phyloP scores from a whole-genome alignment of 2,113 vertebrate species.

The Xyliphius kryptos region DNA sequence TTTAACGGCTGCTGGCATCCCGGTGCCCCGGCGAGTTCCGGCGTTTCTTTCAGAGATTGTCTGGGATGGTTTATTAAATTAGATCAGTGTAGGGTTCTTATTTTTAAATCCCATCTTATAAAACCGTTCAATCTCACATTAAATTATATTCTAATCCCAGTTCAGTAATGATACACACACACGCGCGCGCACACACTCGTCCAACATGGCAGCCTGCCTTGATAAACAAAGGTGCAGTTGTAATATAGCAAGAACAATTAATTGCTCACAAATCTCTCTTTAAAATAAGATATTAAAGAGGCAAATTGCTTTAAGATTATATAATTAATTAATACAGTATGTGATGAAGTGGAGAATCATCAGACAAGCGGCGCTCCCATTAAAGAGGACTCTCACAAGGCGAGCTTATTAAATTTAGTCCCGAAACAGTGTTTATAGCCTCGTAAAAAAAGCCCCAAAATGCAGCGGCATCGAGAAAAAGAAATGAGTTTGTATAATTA shows the following conservation, averaged over 20 bases:
- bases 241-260: slow-evolving; percentile 57
- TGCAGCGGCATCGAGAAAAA: slow-evolving; percentile 64
- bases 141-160: too few species aligned
- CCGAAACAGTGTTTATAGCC: slow-evolving; percentile 63
- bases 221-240: slow-evolving; percentile 49
- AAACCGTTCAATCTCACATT: too few species aligned
- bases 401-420: slow-evolving; percentile 64
- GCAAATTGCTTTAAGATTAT: slow-evolving; percentile 72
- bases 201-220: too few species aligned
- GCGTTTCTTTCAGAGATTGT: too few species aligned
- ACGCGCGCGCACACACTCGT: not conserved
- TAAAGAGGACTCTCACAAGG: slow-evolving; percentile 65
- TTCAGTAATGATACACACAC: not conserved
- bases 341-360: slow-evolving; percentile 74
- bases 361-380: slow-evolving; percentile 69
- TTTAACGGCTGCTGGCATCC: too few species aligned
- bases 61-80: too few species aligned
- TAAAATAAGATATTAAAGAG: slow-evolving; percentile 66
- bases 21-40: too few species aligned
- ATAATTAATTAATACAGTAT: slow-evolving; percentile 74
- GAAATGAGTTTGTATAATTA: slow-evolving; percentile 72
- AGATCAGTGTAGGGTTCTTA: too few species aligned
- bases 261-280: slow-evolving; percentile 65
- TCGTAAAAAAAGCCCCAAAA: slow-evolving; percentile 50
- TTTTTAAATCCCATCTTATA: too few species aligned